Evolutionary conservation across 2,797 vertebrate species (phyloP), one percentile per base, ranked within the genome.

Genomic region (Pampus argenteus): DNA sequence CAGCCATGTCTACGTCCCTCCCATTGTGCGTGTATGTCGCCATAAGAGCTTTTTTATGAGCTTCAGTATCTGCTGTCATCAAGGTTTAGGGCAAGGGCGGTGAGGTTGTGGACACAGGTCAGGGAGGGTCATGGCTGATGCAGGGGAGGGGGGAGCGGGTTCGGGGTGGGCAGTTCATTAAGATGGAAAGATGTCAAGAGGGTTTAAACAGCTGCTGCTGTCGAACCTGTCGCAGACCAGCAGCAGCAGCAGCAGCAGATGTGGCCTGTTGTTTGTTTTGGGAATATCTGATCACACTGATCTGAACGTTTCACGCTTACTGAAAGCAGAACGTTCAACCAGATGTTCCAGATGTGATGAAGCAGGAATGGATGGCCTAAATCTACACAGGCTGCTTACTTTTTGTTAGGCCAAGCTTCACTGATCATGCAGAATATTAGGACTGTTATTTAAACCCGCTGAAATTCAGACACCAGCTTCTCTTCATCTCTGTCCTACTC

Each of bases 111-210:
- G 42, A 48, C 68, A 68, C 64, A 71, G 78, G 83, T 88, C 75
- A 70, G 52, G 5, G 28, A 49, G 55, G 73, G 81, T 83, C 86
- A 81, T 0, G 68, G 85, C 74, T 59, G 77, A 78, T 78, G 76
- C 25, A 50, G 79, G 80, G 59, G 2, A 9, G 26, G 51, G 10
- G 18, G 63, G 2, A 9, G 34, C 48, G 10, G 20, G 66, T 66
- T 1, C 9, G 13, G 26, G 45, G 2, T 9, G 13, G 26, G 45
- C 13, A 18, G 64, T 66, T 85, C 79, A 86, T 85, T 83, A 78
- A 80, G 66, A 76, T 68, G 59, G 72, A 84, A 76, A 61, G 73
- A 71, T 54, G 63, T 36, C 18, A 49, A 67, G 45, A 66, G 31
- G 51, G 44, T 11, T 9, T 5, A 26, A 5, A 5, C 22, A 82